Percentiles rank a stretch among this genome's conserved stretches.
These are phyloP conservation scores for Leptopilina myrica DNA, from an alignment of 2,888 invertebrate species.

Conservation along the genomic window DNA sequence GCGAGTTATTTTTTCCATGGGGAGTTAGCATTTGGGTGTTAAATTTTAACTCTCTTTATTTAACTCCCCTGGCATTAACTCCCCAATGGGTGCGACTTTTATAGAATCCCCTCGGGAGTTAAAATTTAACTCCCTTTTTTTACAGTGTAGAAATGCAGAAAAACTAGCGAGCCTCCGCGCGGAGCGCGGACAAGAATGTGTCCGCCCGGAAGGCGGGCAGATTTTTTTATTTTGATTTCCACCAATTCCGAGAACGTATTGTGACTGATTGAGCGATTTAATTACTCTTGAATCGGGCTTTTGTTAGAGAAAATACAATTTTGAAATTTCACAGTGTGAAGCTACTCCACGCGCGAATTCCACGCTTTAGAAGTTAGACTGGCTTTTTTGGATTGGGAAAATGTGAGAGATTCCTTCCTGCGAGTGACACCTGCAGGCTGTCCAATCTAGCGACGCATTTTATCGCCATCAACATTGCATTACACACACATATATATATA, in stretches of 20 bases:
- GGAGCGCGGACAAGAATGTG: too few relatives aligned
- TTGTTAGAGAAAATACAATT: slow-evolving; percentile 18
- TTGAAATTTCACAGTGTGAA: slow-evolving; percentile 1
- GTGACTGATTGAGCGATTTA: slow-evolving; percentile 8
- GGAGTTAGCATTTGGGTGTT: too few relatives aligned
- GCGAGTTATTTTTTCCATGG: too few relatives aligned
- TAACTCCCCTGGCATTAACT: too few relatives aligned
- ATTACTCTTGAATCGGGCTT: slow-evolving; percentile 23
- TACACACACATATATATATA: too few relatives aligned
- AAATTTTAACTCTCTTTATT: too few relatives aligned
- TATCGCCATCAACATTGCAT: background rate
- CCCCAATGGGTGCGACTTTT: too few relatives aligned
- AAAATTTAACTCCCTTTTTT: too few relatives aligned
- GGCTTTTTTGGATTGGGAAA: background rate
- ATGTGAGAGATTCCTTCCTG: slow-evolving; percentile 22
- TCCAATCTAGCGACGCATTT: slow-evolving; percentile 13
- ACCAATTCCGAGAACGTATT: background rate
- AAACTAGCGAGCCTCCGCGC: too few relatives aligned
- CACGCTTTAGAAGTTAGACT: background rate
- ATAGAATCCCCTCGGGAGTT: too few relatives aligned
- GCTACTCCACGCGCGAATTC: slow-evolving; percentile 34
- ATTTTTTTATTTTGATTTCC: background rate
- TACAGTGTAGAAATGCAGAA: too few relatives aligned
- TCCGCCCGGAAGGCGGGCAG: too few relatives aligned
- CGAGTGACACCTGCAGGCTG: slow-evolving; percentile 26